Conservation (phyloP, 1,140 invertebrate species). For the Drosophila guanche region DNA sequence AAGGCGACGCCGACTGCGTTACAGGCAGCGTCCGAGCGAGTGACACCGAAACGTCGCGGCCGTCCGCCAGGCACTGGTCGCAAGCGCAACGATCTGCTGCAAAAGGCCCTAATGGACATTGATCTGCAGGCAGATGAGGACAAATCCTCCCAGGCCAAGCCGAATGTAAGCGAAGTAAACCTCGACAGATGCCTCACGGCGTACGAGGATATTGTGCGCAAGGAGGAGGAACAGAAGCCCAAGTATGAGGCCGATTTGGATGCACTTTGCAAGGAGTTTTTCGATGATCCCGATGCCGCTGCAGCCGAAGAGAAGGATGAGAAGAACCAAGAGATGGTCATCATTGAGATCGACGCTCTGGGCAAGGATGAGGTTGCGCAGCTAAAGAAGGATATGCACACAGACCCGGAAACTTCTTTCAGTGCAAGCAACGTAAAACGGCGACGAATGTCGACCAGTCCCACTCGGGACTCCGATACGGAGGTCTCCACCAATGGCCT, state of each 20-base stretch:
- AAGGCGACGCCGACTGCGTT: background rate
- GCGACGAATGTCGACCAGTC: conserved; percentile 25
- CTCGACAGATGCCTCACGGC: conserved; percentile 53
- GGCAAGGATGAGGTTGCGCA: conserved; percentile 64
- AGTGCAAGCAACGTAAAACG: conserved; percentile 27
- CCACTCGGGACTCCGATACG: conserved; percentile 31
- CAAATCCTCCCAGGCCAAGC: conserved; percentile 10
- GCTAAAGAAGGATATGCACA: conserved; percentile 48
- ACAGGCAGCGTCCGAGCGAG: background rate
- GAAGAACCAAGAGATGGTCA: conserved; percentile 54
- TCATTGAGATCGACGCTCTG: conserved; percentile 72
- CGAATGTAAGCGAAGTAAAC: conserved; percentile 58
- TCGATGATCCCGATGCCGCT: conserved; percentile 31
- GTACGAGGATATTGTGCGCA: conserved; percentile 67
- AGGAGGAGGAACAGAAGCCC: conserved; percentile 34
- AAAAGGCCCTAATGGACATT: conserved; percentile 74
- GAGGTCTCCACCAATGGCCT: conserved; percentile 33
- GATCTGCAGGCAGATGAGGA: conserved; percentile 55
- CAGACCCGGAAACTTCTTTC: background rate
- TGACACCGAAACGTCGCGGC: background rate
- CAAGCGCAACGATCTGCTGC: conserved; percentile 56
- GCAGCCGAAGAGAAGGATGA: conserved; percentile 5
- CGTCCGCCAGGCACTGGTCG: conserved; percentile 11
- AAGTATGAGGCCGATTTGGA: conserved; percentile 48
- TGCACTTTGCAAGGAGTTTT: conserved; percentile 56